phyloP scores from a whole-genome alignment of 2,888 invertebrate genomes.

The Ennomos quercinarius region DNA sequence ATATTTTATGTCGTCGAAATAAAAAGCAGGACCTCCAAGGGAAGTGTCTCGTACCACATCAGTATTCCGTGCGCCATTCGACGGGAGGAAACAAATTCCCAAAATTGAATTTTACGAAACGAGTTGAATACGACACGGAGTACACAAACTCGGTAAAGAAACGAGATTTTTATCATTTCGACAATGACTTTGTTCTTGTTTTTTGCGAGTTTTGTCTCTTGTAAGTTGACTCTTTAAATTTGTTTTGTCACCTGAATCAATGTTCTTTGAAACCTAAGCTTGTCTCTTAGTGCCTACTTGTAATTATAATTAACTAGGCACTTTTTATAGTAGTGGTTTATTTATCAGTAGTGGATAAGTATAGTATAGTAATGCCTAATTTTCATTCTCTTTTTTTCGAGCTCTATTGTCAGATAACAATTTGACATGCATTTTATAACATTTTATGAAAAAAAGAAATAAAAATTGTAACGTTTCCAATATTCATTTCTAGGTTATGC shows the following conservation, averaged over 20 bases:
- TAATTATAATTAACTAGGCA: too few species aligned
- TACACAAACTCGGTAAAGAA: constrained; percentile 78
- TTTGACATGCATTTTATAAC: too few species aligned
- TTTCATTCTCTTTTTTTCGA: too few species aligned
- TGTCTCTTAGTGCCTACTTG: too few species aligned
- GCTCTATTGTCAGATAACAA: too few species aligned
- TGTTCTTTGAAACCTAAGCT: too few species aligned
- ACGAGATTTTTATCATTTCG: constrained; percentile 80
- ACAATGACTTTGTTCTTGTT: constrained; percentile 66
- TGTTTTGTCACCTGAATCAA: constrained; percentile 1
- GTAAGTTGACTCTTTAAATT: constrained; percentile 10
- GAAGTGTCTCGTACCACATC: constrained; percentile 66
- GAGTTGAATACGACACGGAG: constrained; percentile 83
- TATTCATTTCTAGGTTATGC: background rate
- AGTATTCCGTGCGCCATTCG: constrained; percentile 79
- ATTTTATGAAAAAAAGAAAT: too few species aligned
- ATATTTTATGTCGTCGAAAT: constrained; percentile 66
- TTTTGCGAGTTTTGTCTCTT: constrained; percentile 26
- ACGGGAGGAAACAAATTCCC: constrained; percentile 84
- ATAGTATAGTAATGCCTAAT: too few species aligned
- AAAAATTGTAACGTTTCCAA: too few species aligned
- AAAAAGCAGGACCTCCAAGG: constrained; percentile 61
- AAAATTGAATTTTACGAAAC: constrained; percentile 85
- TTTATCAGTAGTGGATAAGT: too few species aligned
- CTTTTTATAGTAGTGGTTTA: too few species aligned